These are phyloP conservation scores for Cephalopterus ornatus DNA, from an alignment of 2,113 vertebrate species.

Conservation along the genomic window DNA sequence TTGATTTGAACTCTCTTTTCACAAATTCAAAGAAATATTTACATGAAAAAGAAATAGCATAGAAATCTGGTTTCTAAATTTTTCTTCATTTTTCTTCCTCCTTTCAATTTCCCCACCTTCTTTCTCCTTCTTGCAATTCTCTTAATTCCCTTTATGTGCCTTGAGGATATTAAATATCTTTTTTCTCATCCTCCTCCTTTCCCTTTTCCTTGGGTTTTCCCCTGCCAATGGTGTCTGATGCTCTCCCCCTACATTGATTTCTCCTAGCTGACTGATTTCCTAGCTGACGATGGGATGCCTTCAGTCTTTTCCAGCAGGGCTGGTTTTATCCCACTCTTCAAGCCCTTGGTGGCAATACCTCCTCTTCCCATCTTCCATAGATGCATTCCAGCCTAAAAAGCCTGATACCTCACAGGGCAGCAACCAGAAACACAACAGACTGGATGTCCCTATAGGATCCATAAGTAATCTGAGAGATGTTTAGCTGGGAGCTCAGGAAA, in stretches of 20 bases:
- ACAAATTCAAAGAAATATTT: background rate
- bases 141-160: background rate
- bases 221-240: background rate
- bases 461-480: background rate
- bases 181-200: background rate
- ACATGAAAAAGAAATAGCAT: background rate
- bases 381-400: background rate
- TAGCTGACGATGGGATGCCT: background rate
- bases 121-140: background rate
- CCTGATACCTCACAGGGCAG: background rate
- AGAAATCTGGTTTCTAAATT: background rate
- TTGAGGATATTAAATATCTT: background rate
- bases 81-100: background rate
- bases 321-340: background rate
- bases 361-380: accelerated
- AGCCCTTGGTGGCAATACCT: background rate
- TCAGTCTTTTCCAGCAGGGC: background rate
- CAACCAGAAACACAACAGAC: background rate
- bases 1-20: background rate
- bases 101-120: background rate
- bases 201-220: background rate
- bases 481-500: background rate
- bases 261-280: background rate
- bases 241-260: background rate
- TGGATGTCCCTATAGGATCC: background rate